Base-by-base conservation (phyloP, 2,888 invertebrate genomes). In the Andricus quercusramuli region DNA sequence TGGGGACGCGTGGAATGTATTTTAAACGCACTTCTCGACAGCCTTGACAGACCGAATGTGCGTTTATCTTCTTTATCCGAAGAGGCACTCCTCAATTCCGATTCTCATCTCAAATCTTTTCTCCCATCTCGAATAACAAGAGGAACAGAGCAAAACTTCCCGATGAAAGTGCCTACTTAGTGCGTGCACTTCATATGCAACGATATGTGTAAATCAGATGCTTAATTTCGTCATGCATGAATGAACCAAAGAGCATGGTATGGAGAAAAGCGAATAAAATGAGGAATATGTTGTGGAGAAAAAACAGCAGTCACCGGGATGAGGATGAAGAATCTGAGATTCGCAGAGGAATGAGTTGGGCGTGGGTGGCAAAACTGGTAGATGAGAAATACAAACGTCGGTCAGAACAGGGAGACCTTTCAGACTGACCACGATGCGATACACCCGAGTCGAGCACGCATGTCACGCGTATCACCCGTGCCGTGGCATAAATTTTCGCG, bases 351-450 rank as follows among this genome's bases (percentile, higher is more conserved):
- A 77, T 84, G 80, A 77, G 67, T n/a, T 37, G 79, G 83, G 89
- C 89, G 90, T 90, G 90, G 89, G 90, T 90, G 89, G 89, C 90
- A 83, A 86, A 89, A 88, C 89, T 90, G 89, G 91, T 90, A 89
- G 90, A 91, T 89, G 91, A 90, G 90, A 91, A 91, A 89, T 88
- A 88, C 90, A 92, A 91, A 90, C 90, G 90, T 85, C 83, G 84
- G 85, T 87, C 79, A 79, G 82, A 81, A 82, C 83, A 76, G 80
- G 79, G 80, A 80, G 81, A 78, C 67, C 81, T 82, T 82, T 82
- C 80, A 79, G 80, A 74, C 83, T 80, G 83, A 82, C 80, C 78
- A 74, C 80, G 78, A 79, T 68, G 79, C 76, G 70, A 78, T 83
- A 83, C 83, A 82, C 80, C 78, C 77, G 41, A 82, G 80, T 77